Percentiles rank a stretch among this genome's conserved stretches.
Evolutionary conservation across 2,888 invertebrate genomes (phyloP).

Genomic region (Anoplius nigerrimus): DNA sequence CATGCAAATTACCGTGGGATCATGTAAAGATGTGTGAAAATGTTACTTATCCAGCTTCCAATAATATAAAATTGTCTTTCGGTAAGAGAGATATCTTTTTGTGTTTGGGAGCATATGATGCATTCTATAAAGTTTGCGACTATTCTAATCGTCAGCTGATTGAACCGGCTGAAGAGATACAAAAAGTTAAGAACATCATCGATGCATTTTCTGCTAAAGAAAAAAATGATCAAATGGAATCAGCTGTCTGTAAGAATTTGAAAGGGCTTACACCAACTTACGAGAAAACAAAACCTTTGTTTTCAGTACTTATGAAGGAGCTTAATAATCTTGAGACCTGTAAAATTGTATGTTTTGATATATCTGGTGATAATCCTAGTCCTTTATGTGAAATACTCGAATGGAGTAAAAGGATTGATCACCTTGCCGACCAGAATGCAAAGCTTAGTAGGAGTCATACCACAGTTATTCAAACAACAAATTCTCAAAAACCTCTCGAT

Average conservation of each 20-base stretch:
- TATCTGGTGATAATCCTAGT: neutral
- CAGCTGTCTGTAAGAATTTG: conserved; percentile 29
- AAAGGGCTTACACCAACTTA: conserved; percentile 19
- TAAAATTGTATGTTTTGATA: conserved; percentile 30
- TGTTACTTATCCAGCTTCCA: neutral
- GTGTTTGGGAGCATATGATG: conserved; percentile 56
- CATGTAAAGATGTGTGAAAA: neutral
- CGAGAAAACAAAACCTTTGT: conserved; percentile 14
- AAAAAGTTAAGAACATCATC: conserved; percentile 35
- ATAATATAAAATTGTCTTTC: neutral
- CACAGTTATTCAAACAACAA: neutral
- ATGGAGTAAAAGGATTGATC: conserved; percentile 41
- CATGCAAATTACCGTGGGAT: neutral
- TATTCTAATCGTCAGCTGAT: conserved; percentile 3
- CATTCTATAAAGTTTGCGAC: conserved; percentile 43
- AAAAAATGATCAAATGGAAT: neutral
- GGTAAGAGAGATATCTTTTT: conserved; percentile 28
- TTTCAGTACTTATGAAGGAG: conserved; percentile 7
- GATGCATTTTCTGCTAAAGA: neutral
- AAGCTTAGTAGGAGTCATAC: neutral
- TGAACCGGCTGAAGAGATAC: neutral
- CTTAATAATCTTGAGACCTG: conserved; percentile 27
- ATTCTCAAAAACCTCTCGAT: neutral
- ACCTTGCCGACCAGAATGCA: neutral
- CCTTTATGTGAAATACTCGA: conserved; percentile 52